phyloP scores from a whole-genome alignment of 2,113 vertebrate species.

The Ailurus styani region DNA sequence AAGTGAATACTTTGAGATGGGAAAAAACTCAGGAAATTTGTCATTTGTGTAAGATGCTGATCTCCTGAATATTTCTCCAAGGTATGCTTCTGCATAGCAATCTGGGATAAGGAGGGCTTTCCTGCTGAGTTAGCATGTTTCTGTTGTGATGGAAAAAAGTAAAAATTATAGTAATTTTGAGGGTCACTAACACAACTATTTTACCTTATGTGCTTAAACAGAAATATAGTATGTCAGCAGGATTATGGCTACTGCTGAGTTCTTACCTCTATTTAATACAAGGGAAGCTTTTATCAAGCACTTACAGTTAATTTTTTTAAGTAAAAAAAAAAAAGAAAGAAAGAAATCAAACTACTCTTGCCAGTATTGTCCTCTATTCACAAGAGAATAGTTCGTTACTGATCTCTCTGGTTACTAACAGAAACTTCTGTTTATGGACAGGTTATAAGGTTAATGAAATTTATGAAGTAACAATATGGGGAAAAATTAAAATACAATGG shows the following conservation, averaged over 20 bases:
- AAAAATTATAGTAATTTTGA: conserved; percentile 40
- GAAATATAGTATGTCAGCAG: not conserved
- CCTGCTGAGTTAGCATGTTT: not conserved
- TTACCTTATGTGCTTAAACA: not conserved
- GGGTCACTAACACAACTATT: not conserved
- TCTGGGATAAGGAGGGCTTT: not conserved
- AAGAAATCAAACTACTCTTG: not conserved
- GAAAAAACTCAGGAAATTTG: not conserved
- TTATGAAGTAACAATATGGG: not conserved
- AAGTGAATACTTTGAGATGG: conserved; percentile 2
- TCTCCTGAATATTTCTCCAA: not conserved
- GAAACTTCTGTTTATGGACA: not conserved
- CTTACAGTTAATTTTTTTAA: not conserved
- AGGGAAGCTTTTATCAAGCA: not conserved
- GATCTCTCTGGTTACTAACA: not conserved
- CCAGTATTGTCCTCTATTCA: not conserved
- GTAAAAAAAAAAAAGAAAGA: not conserved
- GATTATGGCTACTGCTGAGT: not conserved
- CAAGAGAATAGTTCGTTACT: not conserved
- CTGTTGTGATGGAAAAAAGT: not conserved
- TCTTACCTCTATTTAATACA: not conserved
- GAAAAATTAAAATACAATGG: not conserved
- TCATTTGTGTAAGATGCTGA: not conserved
- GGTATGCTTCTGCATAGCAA: not conserved
- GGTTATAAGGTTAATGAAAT: not conserved